A percentile compares a stretch with the other conserved stretches of the same genome.
These are phyloP conservation scores for cattle (Bos taurus) DNA, from an alignment of 2,113 vertebrate genomes.

Conservation along the genomic window DNA sequence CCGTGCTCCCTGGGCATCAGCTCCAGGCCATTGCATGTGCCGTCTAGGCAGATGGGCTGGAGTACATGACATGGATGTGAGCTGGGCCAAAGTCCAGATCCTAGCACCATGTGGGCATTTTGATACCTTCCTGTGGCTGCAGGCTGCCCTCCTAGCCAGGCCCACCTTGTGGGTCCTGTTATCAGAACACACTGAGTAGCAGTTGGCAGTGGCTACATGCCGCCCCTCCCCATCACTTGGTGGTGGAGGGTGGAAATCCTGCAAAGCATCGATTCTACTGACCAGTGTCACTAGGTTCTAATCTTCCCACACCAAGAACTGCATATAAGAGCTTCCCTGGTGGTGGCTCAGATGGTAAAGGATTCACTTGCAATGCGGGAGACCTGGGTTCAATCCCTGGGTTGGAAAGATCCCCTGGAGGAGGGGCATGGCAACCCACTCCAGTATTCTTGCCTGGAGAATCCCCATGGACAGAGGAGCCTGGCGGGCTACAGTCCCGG, in stretches of 20 bases:
- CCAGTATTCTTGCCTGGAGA: not conserved
- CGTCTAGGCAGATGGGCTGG: not conserved
- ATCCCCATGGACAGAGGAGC: not conserved
- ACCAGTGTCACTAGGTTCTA: not conserved
- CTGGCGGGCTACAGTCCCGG: not conserved
- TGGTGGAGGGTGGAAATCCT: not conserved
- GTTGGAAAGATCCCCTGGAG: not conserved
- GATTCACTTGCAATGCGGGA: not conserved
- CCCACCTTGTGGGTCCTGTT: not conserved
- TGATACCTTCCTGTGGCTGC: not conserved
- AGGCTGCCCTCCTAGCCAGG: not conserved
- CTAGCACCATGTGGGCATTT: not conserved
- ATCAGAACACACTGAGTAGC: not conserved
- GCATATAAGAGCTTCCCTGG: not conserved
- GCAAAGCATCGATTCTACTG: not conserved
- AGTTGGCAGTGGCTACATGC: not conserved
- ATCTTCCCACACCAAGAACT: not conserved
- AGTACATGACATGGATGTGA: fast-evolving
- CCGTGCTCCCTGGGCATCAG: not conserved
- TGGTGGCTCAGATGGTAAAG: not conserved
- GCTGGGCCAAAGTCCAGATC: not conserved
- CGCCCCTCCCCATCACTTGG: not conserved
- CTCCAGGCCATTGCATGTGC: not conserved
- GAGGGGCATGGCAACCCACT: not conserved
- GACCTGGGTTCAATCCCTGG: not conserved